These are phyloP conservation scores for Ancistrus triradiatus DNA, from an alignment of 2,113 vertebrate species.

Conservation along the genomic window DNA sequence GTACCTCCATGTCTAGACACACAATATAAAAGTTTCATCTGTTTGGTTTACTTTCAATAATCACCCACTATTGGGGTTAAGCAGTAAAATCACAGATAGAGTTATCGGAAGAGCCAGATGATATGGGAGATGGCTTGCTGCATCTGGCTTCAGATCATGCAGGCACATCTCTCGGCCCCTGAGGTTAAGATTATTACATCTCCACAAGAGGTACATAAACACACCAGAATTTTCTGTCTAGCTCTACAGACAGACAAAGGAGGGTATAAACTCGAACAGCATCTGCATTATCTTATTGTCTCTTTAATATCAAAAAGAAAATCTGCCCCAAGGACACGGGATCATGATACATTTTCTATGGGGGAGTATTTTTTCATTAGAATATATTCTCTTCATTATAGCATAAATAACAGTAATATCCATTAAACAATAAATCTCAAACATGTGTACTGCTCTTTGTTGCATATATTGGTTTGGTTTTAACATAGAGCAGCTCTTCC, in stretches of 20 bases:
- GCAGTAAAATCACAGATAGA: conserved; percentile 4
- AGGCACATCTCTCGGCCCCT: conserved; percentile 6
- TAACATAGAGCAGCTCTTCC: too few species aligned
- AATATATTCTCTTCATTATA: too few species aligned
- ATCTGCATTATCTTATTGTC: not conserved
- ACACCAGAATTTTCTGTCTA: conserved; percentile 10
- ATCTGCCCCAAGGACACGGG: not conserved
- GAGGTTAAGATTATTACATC: conserved; percentile 38
- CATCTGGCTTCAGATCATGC: conserved; percentile 15
- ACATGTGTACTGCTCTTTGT: conserved; percentile 5
- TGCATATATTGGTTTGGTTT: conserved; percentile 22
- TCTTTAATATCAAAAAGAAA: conserved; percentile 9
- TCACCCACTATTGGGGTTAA: conserved; percentile 20
- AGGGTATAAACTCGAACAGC: conserved; percentile 4
- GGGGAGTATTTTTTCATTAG: too few species aligned
- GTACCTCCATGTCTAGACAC: too few species aligned
- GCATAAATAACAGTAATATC: not conserved
- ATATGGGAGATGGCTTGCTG: conserved; percentile 7
- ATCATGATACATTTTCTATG: not conserved
- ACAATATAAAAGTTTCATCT: conserved; percentile 8
- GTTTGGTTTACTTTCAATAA: conserved; percentile 29
- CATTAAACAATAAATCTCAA: not conserved
- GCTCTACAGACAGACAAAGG: not conserved
- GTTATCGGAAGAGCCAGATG: conserved; percentile 26
- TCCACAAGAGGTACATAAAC: conserved; percentile 33